Evolutionary conservation across 2,888 invertebrate genomes (phyloP), one percentile per base, ranked within the genome.

Genomic region (Pandemis corylana): DNA sequence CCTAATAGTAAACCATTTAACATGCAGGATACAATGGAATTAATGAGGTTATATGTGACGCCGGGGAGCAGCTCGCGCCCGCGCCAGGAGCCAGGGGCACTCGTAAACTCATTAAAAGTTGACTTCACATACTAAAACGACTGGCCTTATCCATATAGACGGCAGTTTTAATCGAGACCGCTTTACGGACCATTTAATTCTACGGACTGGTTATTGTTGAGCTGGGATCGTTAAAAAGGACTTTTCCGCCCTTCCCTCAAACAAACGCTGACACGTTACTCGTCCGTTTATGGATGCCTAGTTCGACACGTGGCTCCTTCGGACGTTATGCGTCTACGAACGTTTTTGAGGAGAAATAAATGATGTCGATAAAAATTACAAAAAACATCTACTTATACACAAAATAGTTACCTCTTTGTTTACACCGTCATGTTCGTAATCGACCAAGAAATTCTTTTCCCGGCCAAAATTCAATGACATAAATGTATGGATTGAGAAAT

Each of bases 101-200:
- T 90, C 91, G 89, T 93, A 92, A 93, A 91, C 89, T 92, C 91
- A 93, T 93, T 93, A 92, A 91, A 93, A 93, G 91, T 92, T 91
- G 85, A 86, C 87, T 87, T 85, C 84, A 87, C 89, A 86, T 84
- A 87, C 86, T 89, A 88, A 89, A 90, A 87, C 89, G 88, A 88
- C 86, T 89, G 87, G 85, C 89, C 88, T 87, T 88, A 87, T 87
- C 89, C 89, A 89, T 89, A 89, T 85, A 89, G 88, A 90, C 86
- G 90, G 87, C 89, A 88, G 90, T 92, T 93, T 91, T 92, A 92
- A 93, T 92, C 90, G 93, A 87, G 88, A 90, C 87, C 90, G 87
- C 88, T 91, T 91, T 89, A 90, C 89, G 89, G 87, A 83, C 89
- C 90, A 92, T 93, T 93, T 90, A 90, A 87, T 89, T 88, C 85